These are phyloP conservation scores for Eurytemora carolleeae DNA, from an alignment of 1,140 invertebrate genomes.

Conservation along the genomic window DNA sequence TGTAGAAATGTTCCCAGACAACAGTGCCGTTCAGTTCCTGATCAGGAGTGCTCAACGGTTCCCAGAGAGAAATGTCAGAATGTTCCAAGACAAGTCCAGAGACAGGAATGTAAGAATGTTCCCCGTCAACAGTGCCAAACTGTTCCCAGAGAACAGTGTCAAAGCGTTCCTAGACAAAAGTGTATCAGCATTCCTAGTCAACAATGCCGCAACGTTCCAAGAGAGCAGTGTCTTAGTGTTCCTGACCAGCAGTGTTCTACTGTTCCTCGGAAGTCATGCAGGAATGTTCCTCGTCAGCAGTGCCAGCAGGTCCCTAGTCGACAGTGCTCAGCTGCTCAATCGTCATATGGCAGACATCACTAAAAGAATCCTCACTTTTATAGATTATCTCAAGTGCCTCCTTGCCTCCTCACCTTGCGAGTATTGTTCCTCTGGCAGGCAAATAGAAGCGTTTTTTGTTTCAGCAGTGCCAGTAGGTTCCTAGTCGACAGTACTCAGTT, in stretches of 20 bases:
- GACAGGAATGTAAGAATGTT: constrained; percentile 3
- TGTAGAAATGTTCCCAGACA: constrained; percentile 4
- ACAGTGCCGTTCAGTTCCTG: constrained; percentile 1
- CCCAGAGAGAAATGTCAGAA: constrained; percentile 7
- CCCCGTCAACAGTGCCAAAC: constrained; percentile 4
- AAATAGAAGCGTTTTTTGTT: no score
- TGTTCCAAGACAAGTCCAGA: constrained; percentile 10
- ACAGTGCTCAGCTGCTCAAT: constrained; percentile 8
- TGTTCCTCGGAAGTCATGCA: no score
- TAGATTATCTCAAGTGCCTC: no score
- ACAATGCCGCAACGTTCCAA: constrained; percentile 3
- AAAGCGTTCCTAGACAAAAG: constrained; percentile 4
- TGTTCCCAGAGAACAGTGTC: constrained; percentile 13
- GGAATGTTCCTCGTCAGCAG: constrained; percentile 5
- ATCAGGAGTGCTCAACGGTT: neutral
- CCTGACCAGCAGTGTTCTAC: neutral
- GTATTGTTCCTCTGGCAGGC: no score
- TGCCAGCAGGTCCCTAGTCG: constrained; percentile 6
- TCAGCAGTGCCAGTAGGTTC: no score
- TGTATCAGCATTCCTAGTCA: constrained; percentile 9
- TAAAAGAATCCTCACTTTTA: no score
- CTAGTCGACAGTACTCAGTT: no score
- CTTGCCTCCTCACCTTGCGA: no score
- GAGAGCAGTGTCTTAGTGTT: neutral
- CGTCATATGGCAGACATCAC: no score